Conservation (phyloP, 2,797 vertebrate species). For the Chelon labrosus region DNA sequence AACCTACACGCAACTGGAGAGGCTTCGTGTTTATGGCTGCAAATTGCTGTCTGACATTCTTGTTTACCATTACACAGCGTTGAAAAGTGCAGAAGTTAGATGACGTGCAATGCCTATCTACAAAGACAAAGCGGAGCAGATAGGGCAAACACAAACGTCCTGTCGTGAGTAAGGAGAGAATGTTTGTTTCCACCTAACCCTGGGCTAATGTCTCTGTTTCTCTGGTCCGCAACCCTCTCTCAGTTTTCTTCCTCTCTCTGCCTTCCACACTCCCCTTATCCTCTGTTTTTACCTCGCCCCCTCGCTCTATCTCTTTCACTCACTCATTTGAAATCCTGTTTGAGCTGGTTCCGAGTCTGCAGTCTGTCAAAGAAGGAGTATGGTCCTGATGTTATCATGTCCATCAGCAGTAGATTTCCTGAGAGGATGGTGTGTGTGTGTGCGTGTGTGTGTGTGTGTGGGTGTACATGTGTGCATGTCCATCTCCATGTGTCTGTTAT, state of each 20-base stretch:
- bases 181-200: conserved; percentile 50
- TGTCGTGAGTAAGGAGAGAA: conserved; percentile 36
- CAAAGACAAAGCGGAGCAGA: conserved; percentile 43
- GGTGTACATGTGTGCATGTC: conserved; percentile 2
- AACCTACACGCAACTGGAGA: neutral
- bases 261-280: conserved; percentile 20
- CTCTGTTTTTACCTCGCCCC: conserved; percentile 29
- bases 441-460: conserved; percentile 20
- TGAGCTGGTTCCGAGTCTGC: conserved; percentile 62
- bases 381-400: conserved; percentile 70
- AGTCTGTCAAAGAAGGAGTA: conserved; percentile 70
- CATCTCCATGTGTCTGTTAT: neutral
- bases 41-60: neutral
- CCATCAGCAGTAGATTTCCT: conserved; percentile 71
- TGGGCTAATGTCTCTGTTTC: conserved; percentile 45
- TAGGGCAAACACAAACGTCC: conserved; percentile 53
- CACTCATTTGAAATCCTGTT: conserved; percentile 69
- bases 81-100: conserved; percentile 19
- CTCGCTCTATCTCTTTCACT: conserved; percentile 31
- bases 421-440: conserved; percentile 41
- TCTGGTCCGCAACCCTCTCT: conserved; percentile 27
- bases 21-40: neutral
- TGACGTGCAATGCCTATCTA: conserved; percentile 30
- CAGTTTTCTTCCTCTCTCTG: conserved; percentile 22
- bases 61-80: conserved; percentile 24